phyloP scores from a whole-genome alignment of 2,888 invertebrate genomes.

The Troides oblongomaculatus region DNA sequence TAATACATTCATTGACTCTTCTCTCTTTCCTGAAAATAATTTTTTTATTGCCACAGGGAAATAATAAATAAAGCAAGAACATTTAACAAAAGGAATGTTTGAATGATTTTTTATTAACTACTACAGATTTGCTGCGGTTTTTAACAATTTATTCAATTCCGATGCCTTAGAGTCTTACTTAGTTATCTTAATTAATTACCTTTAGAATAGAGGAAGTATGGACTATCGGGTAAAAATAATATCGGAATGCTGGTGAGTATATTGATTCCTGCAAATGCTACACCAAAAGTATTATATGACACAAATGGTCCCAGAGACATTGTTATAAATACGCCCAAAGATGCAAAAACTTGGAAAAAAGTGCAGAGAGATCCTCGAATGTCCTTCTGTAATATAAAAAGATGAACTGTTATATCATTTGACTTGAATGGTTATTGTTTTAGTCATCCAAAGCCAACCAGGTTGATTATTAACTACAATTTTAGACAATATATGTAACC shows the following conservation, averaged over 20 bases:
- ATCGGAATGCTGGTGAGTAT: neutral
- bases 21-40: constrained; percentile 41
- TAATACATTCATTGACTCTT: constrained; percentile 45
- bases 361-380: neutral
- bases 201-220: neutral
- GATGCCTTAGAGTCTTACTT: constrained; percentile 2
- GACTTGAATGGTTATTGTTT: too few relatives aligned
- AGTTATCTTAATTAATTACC: constrained; percentile 27
- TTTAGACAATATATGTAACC: too few relatives aligned
- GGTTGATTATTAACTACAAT: too few relatives aligned
- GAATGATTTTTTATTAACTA: neutral
- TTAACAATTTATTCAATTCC: neutral
- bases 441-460: too few relatives aligned
- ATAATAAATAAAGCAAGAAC: neutral
- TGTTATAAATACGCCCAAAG: neutral
- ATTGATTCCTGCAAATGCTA: neutral
- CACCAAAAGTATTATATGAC: neutral
- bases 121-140: too few relatives aligned
- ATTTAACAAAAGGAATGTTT: neutral
- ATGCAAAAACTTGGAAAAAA: neutral
- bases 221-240: neutral
- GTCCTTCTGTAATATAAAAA: neutral
- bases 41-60: neutral
- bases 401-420: neutral
- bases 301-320: neutral